A percentile compares a stretch with the other conserved stretches of the same genome.
These are phyloP conservation scores for Leistus spinibarbis DNA, from an alignment of 2,888 invertebrate genomes.

Conservation along the genomic window DNA sequence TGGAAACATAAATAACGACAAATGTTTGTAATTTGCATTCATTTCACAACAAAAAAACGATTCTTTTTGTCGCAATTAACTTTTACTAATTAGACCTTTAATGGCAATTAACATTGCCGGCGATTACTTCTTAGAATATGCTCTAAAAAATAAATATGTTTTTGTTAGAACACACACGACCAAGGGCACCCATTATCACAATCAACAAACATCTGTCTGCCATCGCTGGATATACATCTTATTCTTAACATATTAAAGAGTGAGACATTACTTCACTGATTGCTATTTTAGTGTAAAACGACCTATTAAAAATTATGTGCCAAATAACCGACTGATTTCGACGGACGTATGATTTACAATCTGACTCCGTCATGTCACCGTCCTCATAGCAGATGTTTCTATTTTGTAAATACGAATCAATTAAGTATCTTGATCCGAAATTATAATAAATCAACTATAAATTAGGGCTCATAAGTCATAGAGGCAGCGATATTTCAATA, in stretches of 20 bases:
- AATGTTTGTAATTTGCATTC: slow-evolving; percentile 31
- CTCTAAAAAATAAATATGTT: slow-evolving; percentile 14
- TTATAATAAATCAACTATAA: not conserved
- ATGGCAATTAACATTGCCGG: slow-evolving; percentile 21
- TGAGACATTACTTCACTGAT: too few relatives aligned
- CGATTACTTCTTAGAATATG: slow-evolving; percentile 3
- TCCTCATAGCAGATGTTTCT: not conserved
- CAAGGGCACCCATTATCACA: slow-evolving; percentile 9
- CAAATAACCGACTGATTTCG: too few relatives aligned
- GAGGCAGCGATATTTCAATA: not conserved
- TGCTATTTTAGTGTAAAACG: too few relatives aligned
- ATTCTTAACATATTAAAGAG: too few relatives aligned
- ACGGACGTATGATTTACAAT: too few relatives aligned
- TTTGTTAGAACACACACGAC: slow-evolving; percentile 22
- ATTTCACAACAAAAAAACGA: slow-evolving; percentile 17
- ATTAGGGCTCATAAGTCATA: not conserved
- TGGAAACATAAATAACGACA: slow-evolving; percentile 23
- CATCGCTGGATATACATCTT: slow-evolving; percentile 18
- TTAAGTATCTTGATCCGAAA: not conserved
- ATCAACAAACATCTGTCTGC: slow-evolving; percentile 14
- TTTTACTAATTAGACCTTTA: slow-evolving; percentile 28
- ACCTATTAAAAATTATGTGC: too few relatives aligned
- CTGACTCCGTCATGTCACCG: too few relatives aligned
- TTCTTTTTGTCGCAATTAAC: slow-evolving; percentile 28
- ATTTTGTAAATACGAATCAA: not conserved